Base-by-base conservation (phyloP, 2,113 vertebrate genomes). In the Sebastes schlegelii region DNA sequence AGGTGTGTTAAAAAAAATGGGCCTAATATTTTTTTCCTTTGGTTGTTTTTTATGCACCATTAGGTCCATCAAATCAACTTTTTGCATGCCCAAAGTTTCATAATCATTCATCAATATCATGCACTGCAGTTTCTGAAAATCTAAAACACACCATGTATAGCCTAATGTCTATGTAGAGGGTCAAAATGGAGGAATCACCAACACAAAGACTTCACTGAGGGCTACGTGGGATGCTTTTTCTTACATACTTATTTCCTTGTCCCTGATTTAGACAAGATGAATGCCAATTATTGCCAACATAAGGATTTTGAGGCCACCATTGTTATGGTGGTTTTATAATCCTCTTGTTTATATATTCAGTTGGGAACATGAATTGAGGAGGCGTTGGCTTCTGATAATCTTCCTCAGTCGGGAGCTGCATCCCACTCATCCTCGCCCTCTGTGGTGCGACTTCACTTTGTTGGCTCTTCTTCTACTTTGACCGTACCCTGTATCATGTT, bases 11-110 rank as follows among this genome's bases (percentile, higher is more conserved):
- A 10, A 5, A 4, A 52, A 74, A 73, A 86, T 71, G 63, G 84
- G 82, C 64, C 90, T 51, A 66, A 57, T 68, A 26, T 54, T 48
- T 26, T 70, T 86, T 83, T 75, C 83, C 92, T 93, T 94, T 93
- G 92, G 92, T 91, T 88, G 68, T 82, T 93, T 86, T 34, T 81
- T 86, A 81, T 80, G 82, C 82, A 89, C 74, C 57, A 5, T 88
- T 85, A 92, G 80, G 89, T 94, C 92, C 91, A 89, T 88, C 55
- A 78, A 54, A 80, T 82, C 48, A 69, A 34, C 68, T 69, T 81
- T 82, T 76, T 55, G 78, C 69, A 82, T 43, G 73, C 71, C 86
- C 79, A 71, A 66, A 77, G 72, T 88, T 81, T 84, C 42, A 84
- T 58, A 45, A 73, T 74, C 74, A 86, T 61, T 87, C 71, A 85